Percentiles rank a stretch among this genome's conserved stretches.
Conservation (phyloP, 64 coral and sea anemone genomes). For the Dendrophyllia cribrosa region DNA sequence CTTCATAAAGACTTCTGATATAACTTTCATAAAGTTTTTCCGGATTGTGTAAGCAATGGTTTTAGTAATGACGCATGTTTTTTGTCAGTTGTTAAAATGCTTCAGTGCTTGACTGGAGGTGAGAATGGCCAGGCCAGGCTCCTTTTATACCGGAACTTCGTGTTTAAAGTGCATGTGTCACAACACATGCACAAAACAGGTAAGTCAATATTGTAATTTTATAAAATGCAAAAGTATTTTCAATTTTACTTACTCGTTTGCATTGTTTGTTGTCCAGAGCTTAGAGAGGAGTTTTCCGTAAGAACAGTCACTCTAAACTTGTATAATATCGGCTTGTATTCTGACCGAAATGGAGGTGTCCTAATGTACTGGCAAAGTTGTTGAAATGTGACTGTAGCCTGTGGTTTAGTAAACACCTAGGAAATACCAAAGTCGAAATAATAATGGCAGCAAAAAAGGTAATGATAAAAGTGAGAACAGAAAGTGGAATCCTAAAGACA, state of each 20-base stretch:
- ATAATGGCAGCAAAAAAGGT: neutral
- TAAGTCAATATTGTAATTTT: neutral
- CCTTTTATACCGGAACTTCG: too few relatives aligned
- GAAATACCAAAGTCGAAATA: neutral
- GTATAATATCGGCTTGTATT: neutral
- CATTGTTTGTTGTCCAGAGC: constrained; percentile 5
- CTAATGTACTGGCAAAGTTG: neutral
- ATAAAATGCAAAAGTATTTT: neutral
- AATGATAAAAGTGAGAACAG: neutral
- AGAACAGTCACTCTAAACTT: constrained; percentile 27
- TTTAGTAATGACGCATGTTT: too few relatives aligned
- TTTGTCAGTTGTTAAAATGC: too few relatives aligned
- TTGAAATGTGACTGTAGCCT: neutral
- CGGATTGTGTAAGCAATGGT: too few relatives aligned
- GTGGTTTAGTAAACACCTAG: neutral
- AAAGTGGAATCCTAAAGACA: neutral
- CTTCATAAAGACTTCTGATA: too few relatives aligned
- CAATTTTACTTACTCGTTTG: neutral
- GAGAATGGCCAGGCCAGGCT: too few relatives aligned
- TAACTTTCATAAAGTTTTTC: too few relatives aligned
- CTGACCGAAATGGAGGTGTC: neutral
- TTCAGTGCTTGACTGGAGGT: too few relatives aligned
- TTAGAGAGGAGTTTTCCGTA: constrained; percentile 17
- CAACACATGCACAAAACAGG: neutral
- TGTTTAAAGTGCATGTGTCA: too few relatives aligned